A percentile compares a stretch with the other conserved stretches of the same genome.
phyloP scores from a whole-genome alignment of 1,140 invertebrate species.

The Trinorchestia longiramus region DNA sequence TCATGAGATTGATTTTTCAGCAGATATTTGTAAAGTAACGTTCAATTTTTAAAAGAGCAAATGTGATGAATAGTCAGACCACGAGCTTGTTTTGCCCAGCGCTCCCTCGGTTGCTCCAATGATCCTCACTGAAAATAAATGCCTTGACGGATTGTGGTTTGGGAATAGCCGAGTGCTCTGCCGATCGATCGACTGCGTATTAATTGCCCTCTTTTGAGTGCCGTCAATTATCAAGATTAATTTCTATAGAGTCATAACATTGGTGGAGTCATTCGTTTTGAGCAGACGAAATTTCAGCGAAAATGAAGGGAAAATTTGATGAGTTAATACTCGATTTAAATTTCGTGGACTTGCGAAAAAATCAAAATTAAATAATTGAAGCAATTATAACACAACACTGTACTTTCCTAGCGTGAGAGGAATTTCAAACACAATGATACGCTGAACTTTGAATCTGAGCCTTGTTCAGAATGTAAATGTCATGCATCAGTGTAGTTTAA shows the following conservation, averaged over 20 bases:
- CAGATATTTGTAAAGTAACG: neutral
- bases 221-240: neutral
- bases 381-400: too few relatives aligned
- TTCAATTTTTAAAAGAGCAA: neutral
- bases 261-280: neutral
- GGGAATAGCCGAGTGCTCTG: neutral
- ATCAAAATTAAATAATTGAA: too few relatives aligned
- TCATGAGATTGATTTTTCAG: neutral
- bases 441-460: too few relatives aligned
- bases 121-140: neutral
- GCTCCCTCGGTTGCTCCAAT: neutral
- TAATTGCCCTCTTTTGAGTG: neutral
- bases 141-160: neutral
- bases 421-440: too few relatives aligned
- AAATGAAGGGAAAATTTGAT: neutral
- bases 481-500: too few relatives aligned
- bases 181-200: neutral
- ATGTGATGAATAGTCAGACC: neutral
- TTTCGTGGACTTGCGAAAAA: too few relatives aligned
- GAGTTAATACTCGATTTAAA: too few relatives aligned
- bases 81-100: neutral
- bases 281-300: neutral
- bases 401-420: too few relatives aligned
- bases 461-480: too few relatives aligned
- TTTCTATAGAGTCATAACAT: neutral